phyloP scores from a whole-genome alignment of 53 echinoderm and acorn worm species.

The Holothuria scabra region DNA sequence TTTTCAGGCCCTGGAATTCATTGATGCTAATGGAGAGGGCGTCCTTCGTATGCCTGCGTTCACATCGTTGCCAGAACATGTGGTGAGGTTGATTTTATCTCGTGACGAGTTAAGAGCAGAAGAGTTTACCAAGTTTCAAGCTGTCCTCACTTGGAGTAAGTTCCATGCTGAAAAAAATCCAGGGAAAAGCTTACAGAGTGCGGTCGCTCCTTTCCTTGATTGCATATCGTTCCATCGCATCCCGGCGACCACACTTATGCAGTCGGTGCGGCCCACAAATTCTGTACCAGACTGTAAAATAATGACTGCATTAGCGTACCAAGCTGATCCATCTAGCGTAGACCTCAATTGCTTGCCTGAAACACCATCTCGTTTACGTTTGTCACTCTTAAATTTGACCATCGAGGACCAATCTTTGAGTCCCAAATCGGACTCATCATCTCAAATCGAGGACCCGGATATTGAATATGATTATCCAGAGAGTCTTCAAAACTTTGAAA shows the following conservation, averaged over 20 bases:
- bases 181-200: constrained; percentile 63
- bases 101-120: constrained; percentile 96
- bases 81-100: constrained; percentile 87
- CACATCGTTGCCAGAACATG: constrained; percentile 89
- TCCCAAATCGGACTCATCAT: constrained; percentile 43
- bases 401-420: constrained; percentile 60
- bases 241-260: constrained; percentile 86
- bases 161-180: constrained; percentile 79
- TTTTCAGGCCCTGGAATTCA: constrained; percentile 84
- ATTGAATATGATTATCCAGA: constrained; percentile 34
- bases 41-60: constrained; percentile 86
- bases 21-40: constrained; percentile 87
- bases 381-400: constrained; percentile 73
- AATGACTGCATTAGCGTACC: constrained; percentile 96
- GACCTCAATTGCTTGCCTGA: constrained; percentile 72
- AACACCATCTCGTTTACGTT: constrained; percentile 74
- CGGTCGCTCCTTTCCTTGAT: constrained; percentile 88
- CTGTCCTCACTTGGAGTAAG: constrained; percentile 85
- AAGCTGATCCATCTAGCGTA: constrained; percentile 90
- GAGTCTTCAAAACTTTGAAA: constrained; percentile 30
- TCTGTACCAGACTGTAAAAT: constrained; percentile 91
- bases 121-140: constrained; percentile 90
- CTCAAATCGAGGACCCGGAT: not conserved
- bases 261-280: constrained; percentile 75
- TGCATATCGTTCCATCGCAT: constrained; percentile 91